Evolutionary conservation across 2,888 invertebrate genomes (phyloP), one percentile per base, ranked within the genome.

Genomic region (Heliconius charithonia): DNA sequence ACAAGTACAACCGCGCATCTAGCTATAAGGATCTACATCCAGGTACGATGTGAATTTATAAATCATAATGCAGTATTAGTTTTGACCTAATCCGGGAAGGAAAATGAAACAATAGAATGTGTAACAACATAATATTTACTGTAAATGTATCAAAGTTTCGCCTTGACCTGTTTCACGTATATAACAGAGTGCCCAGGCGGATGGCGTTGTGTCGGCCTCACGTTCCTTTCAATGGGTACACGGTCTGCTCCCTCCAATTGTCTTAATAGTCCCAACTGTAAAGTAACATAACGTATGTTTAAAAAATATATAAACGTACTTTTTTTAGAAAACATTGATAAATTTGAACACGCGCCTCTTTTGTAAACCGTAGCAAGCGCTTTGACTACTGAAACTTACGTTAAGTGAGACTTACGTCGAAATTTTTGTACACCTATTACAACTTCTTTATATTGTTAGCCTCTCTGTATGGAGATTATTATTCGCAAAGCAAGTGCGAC

Each of bases 141-240:
- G 79, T 71, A 76, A 86, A 79, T 84, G 72, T 62, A 83, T 84
- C 81, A 82, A 63, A 95, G 89, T 80, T 94, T 95, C 1, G 94
- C 85, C 81, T 92, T 92, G 78, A 92, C 87, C 90, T 94, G 95
- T 82, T 93, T 90, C 12, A 95, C 94, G 79, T 93, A 93, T 78
- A 95, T 94, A 56, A 95, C 95, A 2, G 95, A 93, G 82, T 95
- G 94, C 1, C 95, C 95, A 0, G 94, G 94, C 0, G 95, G 95
- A 83, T 95, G 94, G 13, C 93, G 86, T 81, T 95, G 95, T 0
- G 95, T 95, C 0, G 94, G 95, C 59, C 95, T 85, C 75, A 94
- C 94, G 84, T 95, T 95, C n/a, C 95, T 88, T 81, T 95, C 95
- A 27, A 95, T 95, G 0, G 91, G 93, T 65, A 87, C 86, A 72